Base-by-base conservation (phyloP, 2,113 vertebrate species). In the Aspiorhynchus laticeps region DNA sequence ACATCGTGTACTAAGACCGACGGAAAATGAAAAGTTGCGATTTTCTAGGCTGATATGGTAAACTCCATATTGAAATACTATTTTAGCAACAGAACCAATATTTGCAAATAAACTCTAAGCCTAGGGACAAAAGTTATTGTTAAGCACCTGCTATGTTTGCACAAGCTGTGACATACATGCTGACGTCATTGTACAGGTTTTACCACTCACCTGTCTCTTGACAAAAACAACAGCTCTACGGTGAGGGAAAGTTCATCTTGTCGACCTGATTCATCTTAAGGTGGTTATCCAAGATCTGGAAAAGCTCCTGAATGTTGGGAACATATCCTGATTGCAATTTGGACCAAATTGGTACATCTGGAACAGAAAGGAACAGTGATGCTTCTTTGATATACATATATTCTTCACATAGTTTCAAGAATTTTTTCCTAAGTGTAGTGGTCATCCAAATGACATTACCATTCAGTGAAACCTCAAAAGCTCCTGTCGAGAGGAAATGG, bases 281-380 rank as follows among this genome's bases (percentile, higher is more conserved):
- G 89, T 95, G 93, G 85, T 91, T 94, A 88, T 96, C 93, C 0
- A 96, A 93, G 71, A 96, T 95, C 88, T 95, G 94, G 86, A 95
- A 95, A 63, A 96, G 89, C 87, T 96, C 95, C 87, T 95, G 95
- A 85, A 95, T 93, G 91, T 96, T 96, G 0, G 93, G 95, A 7
- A 96, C 93, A 5, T 95, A 94, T 36, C 95, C 95, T 0, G 95
- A 94, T 90, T 96, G 94, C 79, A 96, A 92, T 90, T 95, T 95
- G 0, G 95, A 96, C 95, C 95, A 96, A 77, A 96, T 82, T 0
- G 94, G 94, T 12, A 95, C 93, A 31, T 95, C 95, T 96, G 80
- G n/a, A 80, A 63, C 28, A 46, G 56, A 21, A 74, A 36, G 2
- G 61, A 21, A 51, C 24, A 21, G n/a, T 63, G 2, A 67, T 24